Evolutionary conservation across 2,113 vertebrate species (phyloP).

Genomic region (Chaetodon trifascialis): DNA sequence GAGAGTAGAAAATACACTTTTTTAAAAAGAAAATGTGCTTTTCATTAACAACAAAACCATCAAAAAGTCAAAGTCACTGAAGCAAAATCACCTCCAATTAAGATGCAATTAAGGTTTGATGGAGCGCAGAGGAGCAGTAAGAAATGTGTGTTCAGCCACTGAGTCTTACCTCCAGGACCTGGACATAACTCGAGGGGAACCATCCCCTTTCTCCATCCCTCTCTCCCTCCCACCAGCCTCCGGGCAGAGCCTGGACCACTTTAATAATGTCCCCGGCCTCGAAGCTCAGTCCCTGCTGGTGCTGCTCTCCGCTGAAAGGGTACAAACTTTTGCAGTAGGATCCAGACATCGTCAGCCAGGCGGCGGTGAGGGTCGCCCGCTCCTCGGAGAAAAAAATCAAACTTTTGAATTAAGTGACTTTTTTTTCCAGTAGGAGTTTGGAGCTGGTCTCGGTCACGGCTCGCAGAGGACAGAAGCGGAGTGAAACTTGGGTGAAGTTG

Average conservation of each 20-base stretch:
- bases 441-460: neutral
- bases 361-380: neutral
- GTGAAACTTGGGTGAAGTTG: constrained; percentile 23
- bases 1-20: neutral
- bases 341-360: constrained; percentile 78
- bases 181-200: constrained; percentile 97
- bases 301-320: constrained; percentile 92
- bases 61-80: neutral
- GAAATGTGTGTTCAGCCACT: no score
- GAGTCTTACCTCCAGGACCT: constrained; percentile 91
- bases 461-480: neutral
- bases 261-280: constrained; percentile 91
- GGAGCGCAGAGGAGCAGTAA: no score
- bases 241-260: constrained; percentile 90
- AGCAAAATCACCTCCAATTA: neutral
- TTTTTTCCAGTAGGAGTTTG: neutral
- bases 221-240: constrained; percentile 98
- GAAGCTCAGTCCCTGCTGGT: constrained; percentile 92
- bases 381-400: neutral
- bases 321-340: constrained; percentile 91
- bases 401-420: neutral
- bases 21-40: no score
- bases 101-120: neutral
- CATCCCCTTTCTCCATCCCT: constrained; percentile 92
- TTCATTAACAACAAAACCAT: no score